Evolutionary conservation across 2,888 invertebrate genomes (phyloP), one percentile per base, ranked within the genome.

Genomic region (Campoplex nolae): DNA sequence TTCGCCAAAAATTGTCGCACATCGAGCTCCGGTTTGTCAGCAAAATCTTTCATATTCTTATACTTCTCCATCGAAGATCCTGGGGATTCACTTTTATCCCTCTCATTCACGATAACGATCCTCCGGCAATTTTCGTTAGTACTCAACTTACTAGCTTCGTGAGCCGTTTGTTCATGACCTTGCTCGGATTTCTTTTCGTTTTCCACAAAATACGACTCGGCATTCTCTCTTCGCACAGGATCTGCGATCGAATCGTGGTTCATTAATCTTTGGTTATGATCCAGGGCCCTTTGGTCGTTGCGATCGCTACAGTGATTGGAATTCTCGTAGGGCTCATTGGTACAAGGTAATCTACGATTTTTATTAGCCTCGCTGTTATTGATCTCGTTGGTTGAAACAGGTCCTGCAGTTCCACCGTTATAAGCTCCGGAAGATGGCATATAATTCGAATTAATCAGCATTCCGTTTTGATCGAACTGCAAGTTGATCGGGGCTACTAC

Each of bases 1-100:
- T 91, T 94, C 1, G 94, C 94, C 51, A 94, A 83, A 88, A 94
- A 94, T 70, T 94, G 94, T 18, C 94, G 91, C 8, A 94, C 94
- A 58, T 94, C 94, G 1, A 94, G 88, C 9, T 92, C 91, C 0
- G 94, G 94, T 67, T 94, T 94, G 62, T 94, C 91, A 9, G 91
- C 92, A 76, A 93, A 93, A 73, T 92, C 91, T 76, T 91, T 92
- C 7, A 88, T 88, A 70, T 89, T 90, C 70, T 82, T 79, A 54
- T 88, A 77, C 11, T 86, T 85, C 3, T 11, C 83, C 56, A 78
- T 45, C 84, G 88, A 45, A 9, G 75, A 70, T 62, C 85, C 35
- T 51, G 70, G 38, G 0, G 45, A 48, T 23, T 82, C 62, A 18
- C 65, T 67, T 42, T 77, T 70, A 11, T 87, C 70, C 16, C 82